Evolutionary conservation across 2,888 invertebrate genomes (phyloP).

Genomic region (Ophioninae sp.): DNA sequence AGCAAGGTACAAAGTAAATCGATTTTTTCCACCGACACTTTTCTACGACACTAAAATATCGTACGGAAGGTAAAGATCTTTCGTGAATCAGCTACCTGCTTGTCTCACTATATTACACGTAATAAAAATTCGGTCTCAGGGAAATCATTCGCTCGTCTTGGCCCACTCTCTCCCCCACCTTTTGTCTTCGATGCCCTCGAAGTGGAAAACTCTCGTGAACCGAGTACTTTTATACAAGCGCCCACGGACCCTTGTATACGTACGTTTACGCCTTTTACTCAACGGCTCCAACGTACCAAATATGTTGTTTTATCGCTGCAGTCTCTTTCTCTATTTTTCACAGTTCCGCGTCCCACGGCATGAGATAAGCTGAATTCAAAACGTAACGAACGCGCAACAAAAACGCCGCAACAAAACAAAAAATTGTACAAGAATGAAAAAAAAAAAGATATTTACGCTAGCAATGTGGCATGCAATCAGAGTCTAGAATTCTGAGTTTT

Average conservation of each 20-base stretch:
- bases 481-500: too few relatives aligned
- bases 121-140: conserved; percentile 58
- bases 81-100: conserved; percentile 46
- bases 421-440: too few relatives aligned
- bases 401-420: conserved; percentile 36
- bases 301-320: conserved; percentile 21
- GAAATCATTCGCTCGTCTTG: conserved; percentile 52
- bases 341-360: conserved; percentile 28
- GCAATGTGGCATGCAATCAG: too few relatives aligned
- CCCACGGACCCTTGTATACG: conserved; percentile 20
- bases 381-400: conserved; percentile 52
- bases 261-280: conserved; percentile 8
- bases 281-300: conserved; percentile 47
- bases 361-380: conserved; percentile 57
- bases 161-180: neutral
- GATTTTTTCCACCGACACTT: conserved; percentile 54
- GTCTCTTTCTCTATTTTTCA: conserved; percentile 38
- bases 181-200: neutral
- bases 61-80: conserved; percentile 26
- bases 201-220: conserved; percentile 39
- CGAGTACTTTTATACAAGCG: conserved; percentile 46
- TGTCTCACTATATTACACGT: conserved; percentile 56
- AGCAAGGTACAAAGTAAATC: conserved; percentile 63
- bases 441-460: too few relatives aligned
- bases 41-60: conserved; percentile 28